These are phyloP conservation scores for Coelopa pilipes DNA, from an alignment of 2,888 invertebrate genomes.

Conservation along the genomic window DNA sequence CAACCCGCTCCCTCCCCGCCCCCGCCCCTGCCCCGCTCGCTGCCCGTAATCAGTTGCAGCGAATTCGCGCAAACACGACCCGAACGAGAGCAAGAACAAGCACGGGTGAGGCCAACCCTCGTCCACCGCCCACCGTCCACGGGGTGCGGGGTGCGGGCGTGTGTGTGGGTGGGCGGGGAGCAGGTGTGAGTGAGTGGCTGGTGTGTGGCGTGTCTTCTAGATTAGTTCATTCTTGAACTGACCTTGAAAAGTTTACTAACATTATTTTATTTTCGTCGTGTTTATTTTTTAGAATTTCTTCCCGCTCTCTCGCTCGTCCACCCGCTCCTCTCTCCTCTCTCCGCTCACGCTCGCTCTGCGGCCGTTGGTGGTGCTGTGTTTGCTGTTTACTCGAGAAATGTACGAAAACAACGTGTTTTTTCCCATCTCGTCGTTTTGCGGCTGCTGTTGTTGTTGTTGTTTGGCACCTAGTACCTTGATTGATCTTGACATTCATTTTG, in stretches of 20 bases:
- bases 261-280: slow-evolving; percentile 42
- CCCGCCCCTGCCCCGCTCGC: neutral
- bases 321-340: too few species aligned
- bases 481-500: slow-evolving; percentile 34
- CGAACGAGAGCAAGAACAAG: too few species aligned
- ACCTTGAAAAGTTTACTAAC: slow-evolving; percentile 60
- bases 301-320: too few species aligned
- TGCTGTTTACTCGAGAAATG: neutral
- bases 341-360: too few species aligned
- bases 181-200: neutral
- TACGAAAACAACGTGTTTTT: slow-evolving; percentile 21
- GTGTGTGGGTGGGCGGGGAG: neutral
- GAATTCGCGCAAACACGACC: too few species aligned
- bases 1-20: neutral
- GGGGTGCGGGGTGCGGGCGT: neutral
- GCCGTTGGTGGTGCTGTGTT: too few species aligned
- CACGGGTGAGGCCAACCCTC: neutral
- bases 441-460: slow-evolving; percentile 4
- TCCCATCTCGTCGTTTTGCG: neutral
- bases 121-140: neutral
- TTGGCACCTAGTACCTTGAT: slow-evolving; percentile 22
- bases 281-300: slow-evolving; percentile 8
- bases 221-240: slow-evolving; percentile 57
- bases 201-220: slow-evolving; percentile 32
- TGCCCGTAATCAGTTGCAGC: too few species aligned